Evolutionary conservation across 2,888 invertebrate genomes (phyloP).

Genomic region (Ochropleura plecta): DNA sequence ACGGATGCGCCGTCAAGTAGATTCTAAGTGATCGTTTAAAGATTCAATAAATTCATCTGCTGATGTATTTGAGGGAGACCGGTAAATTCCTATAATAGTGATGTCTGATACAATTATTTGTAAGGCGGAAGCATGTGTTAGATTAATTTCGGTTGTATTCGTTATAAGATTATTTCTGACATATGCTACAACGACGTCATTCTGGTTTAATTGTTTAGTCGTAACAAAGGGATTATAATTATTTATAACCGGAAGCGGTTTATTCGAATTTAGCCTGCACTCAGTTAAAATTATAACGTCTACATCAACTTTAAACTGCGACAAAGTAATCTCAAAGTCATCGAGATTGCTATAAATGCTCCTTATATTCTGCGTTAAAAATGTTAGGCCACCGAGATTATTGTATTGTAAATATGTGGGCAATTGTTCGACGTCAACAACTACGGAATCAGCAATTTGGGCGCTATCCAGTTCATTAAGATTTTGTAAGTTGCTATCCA

Average conservation of each 20-base stretch:
- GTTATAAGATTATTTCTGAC: neutral
- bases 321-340: neutral
- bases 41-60: conserved; percentile 16
- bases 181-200: conserved; percentile 17
- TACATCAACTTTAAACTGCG: neutral
- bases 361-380: conserved; percentile 9
- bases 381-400: no score
- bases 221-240: conserved; percentile 11
- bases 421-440: neutral
- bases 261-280: conserved; percentile 12
- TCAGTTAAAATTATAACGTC: conserved; percentile 15
- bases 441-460: neutral
- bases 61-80: conserved; percentile 10
- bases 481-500: neutral
- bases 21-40: no score
- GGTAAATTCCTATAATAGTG: conserved; percentile 6
- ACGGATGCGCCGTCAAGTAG: no score
- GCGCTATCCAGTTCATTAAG: neutral
- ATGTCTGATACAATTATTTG: neutral
- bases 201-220: conserved; percentile 10
- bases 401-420: neutral
- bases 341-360: conserved; percentile 16
- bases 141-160: neutral
- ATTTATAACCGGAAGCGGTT: conserved; percentile 4
- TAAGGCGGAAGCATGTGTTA: conserved; percentile 13